Base-by-base conservation (phyloP, 2,888 invertebrate species). In the Scotopteryx bipunctaria region DNA sequence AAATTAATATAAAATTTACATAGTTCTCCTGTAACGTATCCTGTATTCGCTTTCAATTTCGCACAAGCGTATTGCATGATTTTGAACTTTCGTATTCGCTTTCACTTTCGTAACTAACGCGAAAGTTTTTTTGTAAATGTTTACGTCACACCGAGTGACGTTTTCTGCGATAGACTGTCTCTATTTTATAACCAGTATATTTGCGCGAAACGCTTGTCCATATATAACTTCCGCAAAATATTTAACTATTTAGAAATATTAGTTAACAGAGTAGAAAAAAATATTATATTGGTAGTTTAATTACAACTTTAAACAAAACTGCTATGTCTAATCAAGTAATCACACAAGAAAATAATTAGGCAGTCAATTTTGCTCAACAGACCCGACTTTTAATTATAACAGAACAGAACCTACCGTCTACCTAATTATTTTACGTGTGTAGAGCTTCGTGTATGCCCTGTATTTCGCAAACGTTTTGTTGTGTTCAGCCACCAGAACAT, bases 51-150 rank as follows among this genome's bases (percentile, higher is more conserved):
- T 44, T 57, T 60, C 56, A 57, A 55, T 57, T 63, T 57, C 46
- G 57, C 58, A 57, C 55, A 55, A 53, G 46, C 49, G 57, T 57
- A 60, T 60, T 58, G 60, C 60, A 60, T 63, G 60, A 60, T 60
- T 63, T 63, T 63, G 63, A 63, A 63, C 63, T 63, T 63, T 63
- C 63, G 58, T 60, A 57, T 63, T 60, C 63, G 60, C 63, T 63
- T 63, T 63, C 63, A 52, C 63, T 63, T 60, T 63, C 63, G 63
- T 54, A 63, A 63, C 62, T 63, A 59, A 60, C 57, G 60, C 63
- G 63, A 63, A 63, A 63, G 63, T 63, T 63, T 63, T 59, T 63
- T 60, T 58, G 59, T 59, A 55, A 60, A 60, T 55, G 58, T 58
- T 63, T 63, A 63, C 63, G 63, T 63, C 63, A 63, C 57, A 57